These are phyloP conservation scores for Neoseiulus cucumeris DNA, from an alignment of 1,140 invertebrate species.

Conservation along the genomic window DNA sequence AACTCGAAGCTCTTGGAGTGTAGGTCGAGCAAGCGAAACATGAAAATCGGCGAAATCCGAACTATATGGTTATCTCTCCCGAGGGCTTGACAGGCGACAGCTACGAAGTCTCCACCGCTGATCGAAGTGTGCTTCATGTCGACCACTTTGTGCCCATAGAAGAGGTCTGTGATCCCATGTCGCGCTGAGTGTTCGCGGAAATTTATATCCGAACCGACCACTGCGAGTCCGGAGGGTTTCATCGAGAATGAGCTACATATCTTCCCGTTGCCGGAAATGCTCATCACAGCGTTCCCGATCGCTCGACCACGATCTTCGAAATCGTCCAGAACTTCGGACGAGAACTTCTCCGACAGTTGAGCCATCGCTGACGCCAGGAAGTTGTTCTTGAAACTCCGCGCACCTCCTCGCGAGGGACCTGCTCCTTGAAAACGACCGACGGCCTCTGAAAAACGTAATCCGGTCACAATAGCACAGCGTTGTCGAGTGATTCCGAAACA, in stretches of 20 bases:
- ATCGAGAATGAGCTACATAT: neutral
- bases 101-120: neutral
- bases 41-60: neutral
- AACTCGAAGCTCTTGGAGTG: neutral
- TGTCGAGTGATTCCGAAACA: no score
- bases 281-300: neutral
- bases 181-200: no score
- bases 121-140: neutral
- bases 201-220: neutral
- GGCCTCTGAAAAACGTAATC: neutral
- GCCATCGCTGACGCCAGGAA: neutral
- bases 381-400: neutral
- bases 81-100: neutral
- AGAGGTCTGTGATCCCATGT: neutral
- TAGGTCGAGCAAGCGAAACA: neutral
- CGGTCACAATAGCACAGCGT: no score
- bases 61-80: neutral
- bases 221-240: neutral
- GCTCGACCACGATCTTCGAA: neutral
- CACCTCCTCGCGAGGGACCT: neutral
- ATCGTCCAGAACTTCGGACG: neutral
- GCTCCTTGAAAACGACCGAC: neutral
- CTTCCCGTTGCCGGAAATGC: neutral
- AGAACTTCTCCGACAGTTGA: neutral
- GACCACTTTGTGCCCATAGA: neutral